A percentile compares a stretch with the other conserved stretches of the same genome.
Conservation (phyloP, 2,113 vertebrate genomes). For the Thoracochromis brauschi region DNA sequence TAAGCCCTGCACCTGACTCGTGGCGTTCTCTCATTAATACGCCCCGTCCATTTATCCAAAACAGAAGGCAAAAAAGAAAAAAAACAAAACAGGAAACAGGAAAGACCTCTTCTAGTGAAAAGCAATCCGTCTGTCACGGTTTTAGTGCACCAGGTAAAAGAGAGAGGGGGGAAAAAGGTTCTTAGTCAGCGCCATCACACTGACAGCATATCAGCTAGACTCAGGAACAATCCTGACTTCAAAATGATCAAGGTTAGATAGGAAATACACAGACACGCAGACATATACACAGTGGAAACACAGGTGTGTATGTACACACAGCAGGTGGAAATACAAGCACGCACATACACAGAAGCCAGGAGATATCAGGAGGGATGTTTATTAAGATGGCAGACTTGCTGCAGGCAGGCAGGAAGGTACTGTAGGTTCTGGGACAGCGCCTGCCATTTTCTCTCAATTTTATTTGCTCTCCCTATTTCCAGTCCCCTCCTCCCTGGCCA, state of each 20-base stretch:
- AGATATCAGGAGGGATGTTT: constrained; percentile 45
- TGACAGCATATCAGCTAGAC: constrained; percentile 37
- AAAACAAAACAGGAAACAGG: neutral
- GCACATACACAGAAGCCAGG: neutral
- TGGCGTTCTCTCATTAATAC: constrained; percentile 34
- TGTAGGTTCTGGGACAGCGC: constrained; percentile 45
- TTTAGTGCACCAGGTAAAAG: neutral
- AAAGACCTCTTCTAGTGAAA: neutral
- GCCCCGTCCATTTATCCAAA: constrained; percentile 14
- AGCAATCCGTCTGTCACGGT: constrained; percentile 14
- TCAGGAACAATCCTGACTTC: constrained; percentile 47
- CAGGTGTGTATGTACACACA: neutral
- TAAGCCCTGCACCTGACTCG: constrained; percentile 3
- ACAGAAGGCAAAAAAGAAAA: neutral
- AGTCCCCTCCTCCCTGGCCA: constrained; percentile 58
- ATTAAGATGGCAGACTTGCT: constrained; percentile 51
- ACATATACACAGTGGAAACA: neutral
- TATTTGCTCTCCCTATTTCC: constrained; percentile 55
- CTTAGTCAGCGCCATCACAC: constrained; percentile 26
- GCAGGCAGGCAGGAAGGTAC: constrained; percentile 39
- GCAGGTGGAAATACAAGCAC: neutral
- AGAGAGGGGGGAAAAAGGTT: neutral
- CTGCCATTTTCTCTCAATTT: constrained; percentile 55
- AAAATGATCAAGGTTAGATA: constrained; percentile 57
- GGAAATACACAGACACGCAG: neutral